phyloP scores from a whole-genome alignment of 2,888 invertebrate species.

The Ichneumoninae sp. region DNA sequence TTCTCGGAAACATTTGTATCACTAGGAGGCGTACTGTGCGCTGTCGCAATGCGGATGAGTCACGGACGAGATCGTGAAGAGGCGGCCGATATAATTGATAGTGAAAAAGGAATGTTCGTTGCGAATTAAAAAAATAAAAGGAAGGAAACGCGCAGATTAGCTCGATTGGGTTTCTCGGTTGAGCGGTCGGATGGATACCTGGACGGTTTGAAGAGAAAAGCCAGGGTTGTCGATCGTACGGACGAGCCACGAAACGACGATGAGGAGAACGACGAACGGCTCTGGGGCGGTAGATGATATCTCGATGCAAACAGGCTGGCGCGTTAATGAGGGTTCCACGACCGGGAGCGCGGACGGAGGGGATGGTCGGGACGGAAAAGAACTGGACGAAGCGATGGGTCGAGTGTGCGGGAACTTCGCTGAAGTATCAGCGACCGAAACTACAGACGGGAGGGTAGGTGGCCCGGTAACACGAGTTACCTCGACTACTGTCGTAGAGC shows the following conservation, averaged over 20 bases:
- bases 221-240: conserved; percentile 56
- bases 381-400: conserved; percentile 37
- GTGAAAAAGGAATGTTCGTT: neutral
- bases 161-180: conserved; percentile 34
- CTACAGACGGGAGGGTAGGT: conserved; percentile 12
- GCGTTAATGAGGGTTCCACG: conserved; percentile 76
- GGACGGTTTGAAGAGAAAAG: conserved; percentile 40
- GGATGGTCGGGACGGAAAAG: conserved; percentile 42
- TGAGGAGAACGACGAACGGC: conserved; percentile 65
- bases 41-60: conserved; percentile 39
- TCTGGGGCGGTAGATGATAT: conserved; percentile 73
- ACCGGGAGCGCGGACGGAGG: conserved; percentile 43
- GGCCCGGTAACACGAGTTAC: conserved; percentile 21
- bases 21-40: neutral
- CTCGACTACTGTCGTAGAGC: neutral
- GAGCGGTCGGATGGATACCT: neutral
- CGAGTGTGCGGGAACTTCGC: conserved; percentile 24
- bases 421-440: conserved; percentile 17
- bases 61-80: conserved; percentile 17
- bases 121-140: conserved; percentile 13
- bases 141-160: conserved; percentile 44
- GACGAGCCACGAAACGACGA: conserved; percentile 63
- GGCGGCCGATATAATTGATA: conserved; percentile 39
- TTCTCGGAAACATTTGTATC: conserved; percentile 55
- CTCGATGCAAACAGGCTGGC: conserved; percentile 77